Evolutionary conservation across 2,113 vertebrate genomes (phyloP).

Genomic region (Stegostoma tigrinum): DNA sequence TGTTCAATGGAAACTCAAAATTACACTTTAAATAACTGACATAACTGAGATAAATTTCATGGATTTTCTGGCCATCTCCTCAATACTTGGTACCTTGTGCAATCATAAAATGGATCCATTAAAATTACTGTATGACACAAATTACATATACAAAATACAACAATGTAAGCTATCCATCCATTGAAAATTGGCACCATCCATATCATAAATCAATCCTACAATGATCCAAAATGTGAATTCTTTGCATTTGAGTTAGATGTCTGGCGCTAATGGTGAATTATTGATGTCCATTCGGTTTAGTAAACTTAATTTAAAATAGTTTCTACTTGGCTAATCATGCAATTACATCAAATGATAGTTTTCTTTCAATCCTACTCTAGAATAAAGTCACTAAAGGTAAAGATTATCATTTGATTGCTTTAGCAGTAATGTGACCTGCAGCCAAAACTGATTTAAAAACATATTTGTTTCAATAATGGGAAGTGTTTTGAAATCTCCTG

Average conservation of each 20-base stretch:
- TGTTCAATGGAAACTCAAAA: not conserved
- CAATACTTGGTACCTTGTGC: not conserved
- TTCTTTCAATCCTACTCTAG: not conserved
- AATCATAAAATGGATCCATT: not conserved
- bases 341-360: not conserved
- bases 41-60: not conserved
- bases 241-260: not conserved
- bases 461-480: not conserved
- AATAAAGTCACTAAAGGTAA: not conserved
- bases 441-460: not conserved
- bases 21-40: not conserved
- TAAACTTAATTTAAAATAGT: not conserved
- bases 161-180: not conserved
- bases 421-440: not conserved
- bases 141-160: not conserved
- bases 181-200: not conserved
- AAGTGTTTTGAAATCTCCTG: not conserved
- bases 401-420: not conserved
- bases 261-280: not conserved
- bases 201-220: not conserved
- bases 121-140: too few species aligned
- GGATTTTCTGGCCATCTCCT: not conserved
- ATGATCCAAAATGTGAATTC: not conserved
- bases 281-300: not conserved
- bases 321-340: not conserved